Percentiles rank a stretch among this genome's conserved stretches.
Evolutionary conservation across 2,888 invertebrate species (phyloP).

Genomic region (Drosophila recens): DNA sequence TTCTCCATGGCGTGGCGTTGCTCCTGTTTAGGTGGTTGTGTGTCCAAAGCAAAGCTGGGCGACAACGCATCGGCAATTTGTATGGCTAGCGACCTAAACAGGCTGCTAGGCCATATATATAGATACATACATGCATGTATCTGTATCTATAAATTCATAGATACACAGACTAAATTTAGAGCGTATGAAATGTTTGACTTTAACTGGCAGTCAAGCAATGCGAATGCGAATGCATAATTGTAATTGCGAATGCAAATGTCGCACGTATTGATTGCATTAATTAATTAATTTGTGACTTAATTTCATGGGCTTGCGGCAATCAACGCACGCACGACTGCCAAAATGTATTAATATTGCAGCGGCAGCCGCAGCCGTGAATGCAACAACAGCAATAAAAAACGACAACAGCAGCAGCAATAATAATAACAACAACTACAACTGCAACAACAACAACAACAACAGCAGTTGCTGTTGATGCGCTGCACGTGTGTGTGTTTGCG

Average conservation of each 20-base stretch:
- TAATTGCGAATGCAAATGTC: conserved; percentile 80
- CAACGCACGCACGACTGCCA: conserved; percentile 79
- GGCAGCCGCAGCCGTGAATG: conserved; percentile 42
- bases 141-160: conserved; percentile 4
- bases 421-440: conserved; percentile 16
- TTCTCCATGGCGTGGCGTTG: conserved; percentile 52
- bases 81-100: conserved; percentile 45
- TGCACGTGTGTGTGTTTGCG: conserved; percentile 76
- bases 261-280: conserved; percentile 82
- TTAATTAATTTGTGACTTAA: conserved; percentile 82
- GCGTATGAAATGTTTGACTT: conserved; percentile 66
- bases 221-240: conserved; percentile 64
- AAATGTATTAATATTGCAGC: conserved; percentile 79
- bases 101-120: conserved; percentile 27
- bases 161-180: conserved; percentile 55
- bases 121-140: not conserved
- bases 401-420: conserved; percentile 22
- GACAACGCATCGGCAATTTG: conserved; percentile 34
- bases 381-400: conserved; percentile 30
- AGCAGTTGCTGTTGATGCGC: conserved; percentile 47
- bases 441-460: conserved; percentile 11
- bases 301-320: conserved; percentile 82
- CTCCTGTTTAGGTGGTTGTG: conserved; percentile 60
- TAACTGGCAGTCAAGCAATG: conserved; percentile 32
- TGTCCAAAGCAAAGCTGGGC: conserved; percentile 38